Evolutionary conservation across 1,140 invertebrate genomes (phyloP).

Genomic region (Drosophila sproati): DNA sequence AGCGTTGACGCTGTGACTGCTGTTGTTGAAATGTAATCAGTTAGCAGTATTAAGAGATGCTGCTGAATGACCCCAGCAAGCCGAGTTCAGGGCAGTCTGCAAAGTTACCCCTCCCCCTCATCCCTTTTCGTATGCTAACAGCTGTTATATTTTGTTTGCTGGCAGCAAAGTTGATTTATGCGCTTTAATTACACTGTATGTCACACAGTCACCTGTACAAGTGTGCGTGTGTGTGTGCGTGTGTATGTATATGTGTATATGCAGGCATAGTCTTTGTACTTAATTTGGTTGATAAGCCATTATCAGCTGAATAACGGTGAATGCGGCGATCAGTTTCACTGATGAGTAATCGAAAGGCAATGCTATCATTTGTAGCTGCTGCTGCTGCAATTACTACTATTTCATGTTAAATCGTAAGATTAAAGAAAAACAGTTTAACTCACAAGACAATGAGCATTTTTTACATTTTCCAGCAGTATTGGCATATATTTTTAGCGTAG

Average conservation of each 20-base stretch:
- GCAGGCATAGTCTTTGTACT: constrained; percentile 23
- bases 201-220: constrained; percentile 22
- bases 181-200: constrained; percentile 39
- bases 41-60: constrained; percentile 24
- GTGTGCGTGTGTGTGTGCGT: neutral
- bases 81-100: constrained; percentile 40
- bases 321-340: constrained; percentile 25
- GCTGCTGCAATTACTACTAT: constrained; percentile 24
- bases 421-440: neutral
- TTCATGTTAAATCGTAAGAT: constrained; percentile 27
- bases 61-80: constrained; percentile 34
- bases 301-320: constrained; percentile 30
- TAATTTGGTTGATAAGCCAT: constrained; percentile 39
- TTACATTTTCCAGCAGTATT: neutral
- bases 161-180: constrained; percentile 27
- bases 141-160: constrained; percentile 30
- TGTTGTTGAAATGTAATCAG: constrained; percentile 35
- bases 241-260: neutral
- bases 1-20: constrained; percentile 3
- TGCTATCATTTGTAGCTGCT: constrained; percentile 7
- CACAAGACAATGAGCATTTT: neutral
- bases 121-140: neutral
- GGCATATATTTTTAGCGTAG: neutral
- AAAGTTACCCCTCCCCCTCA: neutral
- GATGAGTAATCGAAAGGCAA: constrained; percentile 43